Base-by-base conservation (phyloP, 2,797 vertebrate species). In the Galago senegalensis region DNA sequence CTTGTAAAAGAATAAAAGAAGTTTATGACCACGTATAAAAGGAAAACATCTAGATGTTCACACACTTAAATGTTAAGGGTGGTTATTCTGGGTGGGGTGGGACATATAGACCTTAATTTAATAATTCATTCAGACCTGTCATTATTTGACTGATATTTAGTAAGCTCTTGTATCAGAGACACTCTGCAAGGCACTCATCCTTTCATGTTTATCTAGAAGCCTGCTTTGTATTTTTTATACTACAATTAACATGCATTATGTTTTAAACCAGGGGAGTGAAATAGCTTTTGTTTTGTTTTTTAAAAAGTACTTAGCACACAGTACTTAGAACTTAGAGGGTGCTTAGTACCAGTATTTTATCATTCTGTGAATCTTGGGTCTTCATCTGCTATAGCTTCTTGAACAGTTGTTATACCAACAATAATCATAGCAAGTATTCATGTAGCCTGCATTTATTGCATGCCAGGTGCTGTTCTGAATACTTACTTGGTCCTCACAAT, bases 1-100 rank as follows among this genome's bases (percentile, higher is more conserved):
- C 94, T 60, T 40, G 18, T 61, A 58, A 88, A 96, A 79, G 31
- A 49, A 87, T 49, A 25, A 43, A 84, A n/a, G 40, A 75, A 9
- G 49, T 72, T n/a, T 86, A 27, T 80, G 83, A 40, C 21, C 1
- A 1, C 4, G 8, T 10, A 8, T 18, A 53, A 8, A 8, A 56
- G 56, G 93, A 77, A 69, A 86, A 73, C 0, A 1, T 46, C 63
- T 49, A 12, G 40, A 67, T 31, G 46, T 1, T 46, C 21, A 70
- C 9, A 69, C 4, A 6, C 60, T n/a, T n/a, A 61, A 34, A 73
- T 34, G 16, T 49, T 5, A 43, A 65, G 25, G 61, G 63, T 63
- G 60, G 11, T 21, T 65, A 18, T 61, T 81, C 56, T 49, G 72
- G 20, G 7, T 4, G 20, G 43, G 13, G 5, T 1, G 17, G 16